A percentile compares a stretch with the other conserved stretches of the same genome.
Conservation (phyloP, 2,797 vertebrate genomes). For the Catostomus latipinnis region DNA sequence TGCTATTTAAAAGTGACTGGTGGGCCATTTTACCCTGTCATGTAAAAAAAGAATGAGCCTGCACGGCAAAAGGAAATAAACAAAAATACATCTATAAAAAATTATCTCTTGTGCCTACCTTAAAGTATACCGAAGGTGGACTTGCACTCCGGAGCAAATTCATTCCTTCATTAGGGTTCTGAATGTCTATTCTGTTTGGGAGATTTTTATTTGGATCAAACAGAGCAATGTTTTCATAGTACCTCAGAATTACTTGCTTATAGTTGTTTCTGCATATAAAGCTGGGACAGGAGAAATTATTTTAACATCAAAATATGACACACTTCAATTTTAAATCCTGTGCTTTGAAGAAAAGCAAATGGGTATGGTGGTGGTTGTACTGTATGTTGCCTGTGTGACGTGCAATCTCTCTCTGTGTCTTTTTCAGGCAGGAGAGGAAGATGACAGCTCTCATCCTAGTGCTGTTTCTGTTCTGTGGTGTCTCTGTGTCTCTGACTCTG, state of each 20-base stretch:
- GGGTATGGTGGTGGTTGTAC: slow-evolving; percentile 51
- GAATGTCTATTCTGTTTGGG: no score
- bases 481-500: slow-evolving; percentile 88
- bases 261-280: not conserved
- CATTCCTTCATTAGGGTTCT: no score
- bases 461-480: slow-evolving; percentile 88
- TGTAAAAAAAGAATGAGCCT: no score
- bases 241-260: not conserved
- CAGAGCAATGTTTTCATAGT: no score
- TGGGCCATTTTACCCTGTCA: no score
- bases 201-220: no score
- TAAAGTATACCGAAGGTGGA: no score
- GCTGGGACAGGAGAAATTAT: not conserved
- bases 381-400: slow-evolving; percentile 45
- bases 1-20: no score
- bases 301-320: slow-evolving; percentile 29
- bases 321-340: slow-evolving; percentile 32
- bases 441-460: slow-evolving; percentile 95
- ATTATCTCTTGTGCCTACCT: no score
- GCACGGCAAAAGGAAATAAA: no score
- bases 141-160: no score
- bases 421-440: slow-evolving; percentile 81
- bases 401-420: slow-evolving; percentile 37
- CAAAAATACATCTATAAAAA: no score
- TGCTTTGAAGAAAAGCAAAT: not conserved